Evolutionary conservation across 1,140 invertebrate genomes (phyloP).

Genomic region (Pectinophora gossypiella): DNA sequence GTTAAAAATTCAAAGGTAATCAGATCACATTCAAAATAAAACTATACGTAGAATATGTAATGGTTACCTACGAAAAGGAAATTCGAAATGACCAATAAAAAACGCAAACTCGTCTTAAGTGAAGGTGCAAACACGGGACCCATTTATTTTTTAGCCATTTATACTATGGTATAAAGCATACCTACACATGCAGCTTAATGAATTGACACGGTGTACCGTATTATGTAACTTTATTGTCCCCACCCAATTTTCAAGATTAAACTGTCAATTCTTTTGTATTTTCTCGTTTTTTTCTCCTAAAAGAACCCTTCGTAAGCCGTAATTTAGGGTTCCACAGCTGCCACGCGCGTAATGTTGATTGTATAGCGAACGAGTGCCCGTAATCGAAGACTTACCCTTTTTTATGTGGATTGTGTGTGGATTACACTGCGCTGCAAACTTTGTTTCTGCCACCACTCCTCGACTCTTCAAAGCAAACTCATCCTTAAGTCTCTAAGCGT

Average conservation of each 20-base stretch:
- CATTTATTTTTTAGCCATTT: no score
- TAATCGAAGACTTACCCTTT: conserved; percentile 45
- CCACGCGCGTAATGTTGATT: conserved; percentile 57
- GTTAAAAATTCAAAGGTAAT: no score
- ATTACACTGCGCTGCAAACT: neutral
- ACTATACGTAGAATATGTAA: no score
- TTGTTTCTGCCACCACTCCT: neutral
- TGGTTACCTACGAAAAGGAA: no score
- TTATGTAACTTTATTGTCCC: neutral
- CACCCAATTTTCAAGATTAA: conserved; percentile 51
- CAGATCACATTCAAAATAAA: no score
- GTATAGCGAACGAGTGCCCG: conserved; percentile 46
- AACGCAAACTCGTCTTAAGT: no score
- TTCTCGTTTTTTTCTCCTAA: conserved; percentile 26
- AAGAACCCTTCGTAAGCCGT: conserved; percentile 47
- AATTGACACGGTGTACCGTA: no score
- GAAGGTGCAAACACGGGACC: no score
- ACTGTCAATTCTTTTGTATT: conserved; percentile 51
- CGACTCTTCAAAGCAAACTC: no score
- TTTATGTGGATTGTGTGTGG: conserved; percentile 32
- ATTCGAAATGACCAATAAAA: no score
- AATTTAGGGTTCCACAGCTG: conserved; percentile 61
- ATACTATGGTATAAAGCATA: no score
- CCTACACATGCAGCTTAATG: conserved; percentile 16
- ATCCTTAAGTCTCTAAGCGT: no score